Conservation (phyloP, 2,113 vertebrate species). For the Mustela lutreola region DNA sequence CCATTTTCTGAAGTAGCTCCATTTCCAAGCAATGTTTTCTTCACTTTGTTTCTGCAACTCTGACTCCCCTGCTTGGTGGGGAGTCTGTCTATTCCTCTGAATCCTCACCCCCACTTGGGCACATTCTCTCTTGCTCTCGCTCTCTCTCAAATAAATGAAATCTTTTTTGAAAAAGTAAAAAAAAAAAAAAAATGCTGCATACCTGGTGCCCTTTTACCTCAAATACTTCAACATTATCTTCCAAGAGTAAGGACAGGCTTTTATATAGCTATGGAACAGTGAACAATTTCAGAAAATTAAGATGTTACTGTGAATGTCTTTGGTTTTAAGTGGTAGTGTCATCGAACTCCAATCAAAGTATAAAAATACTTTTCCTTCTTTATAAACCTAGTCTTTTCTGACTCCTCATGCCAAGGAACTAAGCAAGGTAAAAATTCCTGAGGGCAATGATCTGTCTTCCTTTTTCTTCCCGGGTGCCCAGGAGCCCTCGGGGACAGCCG, state of each 20-base stretch:
- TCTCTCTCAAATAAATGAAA: not conserved
- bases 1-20: not conserved
- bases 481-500: not conserved
- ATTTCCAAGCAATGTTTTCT: not conserved
- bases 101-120: not conserved
- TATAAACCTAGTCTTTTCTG: not conserved
- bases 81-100: not conserved
- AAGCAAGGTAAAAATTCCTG: not conserved
- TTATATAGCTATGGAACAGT: fast-evolving
- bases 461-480: not conserved
- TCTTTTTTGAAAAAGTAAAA: not conserved
- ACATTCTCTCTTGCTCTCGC: not conserved
- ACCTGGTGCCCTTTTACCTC: not conserved
- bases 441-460: not conserved
- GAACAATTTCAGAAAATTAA: not conserved
- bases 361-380: not conserved
- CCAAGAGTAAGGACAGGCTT: not conserved
- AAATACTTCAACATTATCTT: not conserved
- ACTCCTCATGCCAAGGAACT: not conserved
- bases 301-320: not conserved
- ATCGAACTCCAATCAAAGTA: not conserved
- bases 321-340: not conserved
- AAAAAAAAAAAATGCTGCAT: not conserved
- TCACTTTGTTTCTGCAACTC: not conserved
- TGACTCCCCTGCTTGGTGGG: not conserved